These are phyloP conservation scores for Vimba vimba DNA, from an alignment of 2,113 vertebrate species.

Conservation along the genomic window DNA sequence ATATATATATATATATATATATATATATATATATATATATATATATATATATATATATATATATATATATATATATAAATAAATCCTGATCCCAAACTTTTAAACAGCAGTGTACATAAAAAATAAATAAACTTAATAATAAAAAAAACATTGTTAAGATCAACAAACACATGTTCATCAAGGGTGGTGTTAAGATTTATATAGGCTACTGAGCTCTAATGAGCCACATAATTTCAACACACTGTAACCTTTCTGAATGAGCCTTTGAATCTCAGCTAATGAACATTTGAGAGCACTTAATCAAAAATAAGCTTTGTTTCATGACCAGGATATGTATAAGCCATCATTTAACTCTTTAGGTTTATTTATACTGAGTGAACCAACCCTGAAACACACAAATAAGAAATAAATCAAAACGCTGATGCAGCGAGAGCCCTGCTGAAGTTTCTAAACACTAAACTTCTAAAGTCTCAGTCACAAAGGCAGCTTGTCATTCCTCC, in stretches of 20 bases:
- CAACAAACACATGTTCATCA: conserved; percentile 22
- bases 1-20: not conserved
- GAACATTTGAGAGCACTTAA: conserved; percentile 25
- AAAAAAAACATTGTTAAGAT: conserved; percentile 6
- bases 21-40: not conserved
- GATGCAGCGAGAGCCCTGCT: not conserved
- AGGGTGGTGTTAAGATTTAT: conserved; percentile 8
- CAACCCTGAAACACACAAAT: conserved; percentile 49
- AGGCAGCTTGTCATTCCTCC: conserved; percentile 43
- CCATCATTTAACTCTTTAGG: conserved; percentile 28
- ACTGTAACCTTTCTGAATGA: conserved; percentile 1
- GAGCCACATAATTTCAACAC: not conserved
- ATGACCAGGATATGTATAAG: conserved; percentile 11
- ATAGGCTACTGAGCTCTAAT: not conserved
- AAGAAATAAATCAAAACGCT: conserved; percentile 31
- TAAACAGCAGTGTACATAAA: not conserved
- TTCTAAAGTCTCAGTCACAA: conserved; percentile 39
- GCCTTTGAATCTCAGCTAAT: conserved; percentile 36
- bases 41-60: not conserved
- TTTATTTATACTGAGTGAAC: conserved; percentile 50
- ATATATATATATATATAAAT: not conserved
- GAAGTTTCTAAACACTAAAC: conserved; percentile 3
- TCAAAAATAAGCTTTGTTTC: conserved; percentile 47
- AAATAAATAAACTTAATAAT: not conserved
- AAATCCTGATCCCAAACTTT: not conserved